Conservation (phyloP, 2,797 vertebrate species). For the Argyrosomus regius region DNA sequence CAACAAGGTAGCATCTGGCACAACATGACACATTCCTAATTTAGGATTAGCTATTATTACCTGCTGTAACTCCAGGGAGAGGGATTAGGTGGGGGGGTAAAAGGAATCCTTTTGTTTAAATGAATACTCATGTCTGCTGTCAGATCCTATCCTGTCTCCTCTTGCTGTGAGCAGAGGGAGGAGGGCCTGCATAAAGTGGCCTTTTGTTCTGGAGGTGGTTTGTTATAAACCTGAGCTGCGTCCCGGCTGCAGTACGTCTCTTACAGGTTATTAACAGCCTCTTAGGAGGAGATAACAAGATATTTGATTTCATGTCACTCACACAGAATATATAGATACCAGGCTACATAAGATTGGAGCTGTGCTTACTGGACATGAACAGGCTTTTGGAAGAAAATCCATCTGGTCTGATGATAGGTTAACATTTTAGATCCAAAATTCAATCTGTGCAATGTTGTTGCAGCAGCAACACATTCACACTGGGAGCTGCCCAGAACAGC, state of each 20-base stretch:
- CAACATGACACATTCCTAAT: slow-evolving; percentile 68
- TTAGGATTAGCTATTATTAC: slow-evolving; percentile 75
- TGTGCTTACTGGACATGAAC: neutral
- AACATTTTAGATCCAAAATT: neutral
- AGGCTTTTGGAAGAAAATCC: neutral
- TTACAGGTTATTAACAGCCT: slow-evolving; percentile 37
- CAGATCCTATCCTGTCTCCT: slow-evolving; percentile 73
- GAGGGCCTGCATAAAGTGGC: slow-evolving; percentile 58
- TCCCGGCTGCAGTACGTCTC: slow-evolving; percentile 16
- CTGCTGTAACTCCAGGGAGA: slow-evolving; percentile 58
- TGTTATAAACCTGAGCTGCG: slow-evolving; percentile 65
- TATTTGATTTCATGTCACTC: slow-evolving; percentile 39
- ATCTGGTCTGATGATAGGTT: neutral
- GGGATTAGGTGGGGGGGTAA: neutral
- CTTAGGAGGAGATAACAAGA: slow-evolving; percentile 25
- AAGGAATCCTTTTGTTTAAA: slow-evolving; percentile 74
- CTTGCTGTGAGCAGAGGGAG: slow-evolving; percentile 18
- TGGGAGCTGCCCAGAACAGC: too few relatives aligned
- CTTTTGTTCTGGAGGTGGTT: slow-evolving; percentile 74
- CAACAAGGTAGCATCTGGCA: slow-evolving; percentile 52
- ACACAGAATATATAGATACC: neutral
- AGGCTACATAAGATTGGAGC: neutral
- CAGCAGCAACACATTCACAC: neutral
- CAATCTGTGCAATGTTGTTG: neutral
- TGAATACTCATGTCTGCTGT: slow-evolving; percentile 66